These are phyloP conservation scores for Actinernus sp. DNA, from an alignment of 92 coral and sea anemone genomes.

Conservation along the genomic window DNA sequence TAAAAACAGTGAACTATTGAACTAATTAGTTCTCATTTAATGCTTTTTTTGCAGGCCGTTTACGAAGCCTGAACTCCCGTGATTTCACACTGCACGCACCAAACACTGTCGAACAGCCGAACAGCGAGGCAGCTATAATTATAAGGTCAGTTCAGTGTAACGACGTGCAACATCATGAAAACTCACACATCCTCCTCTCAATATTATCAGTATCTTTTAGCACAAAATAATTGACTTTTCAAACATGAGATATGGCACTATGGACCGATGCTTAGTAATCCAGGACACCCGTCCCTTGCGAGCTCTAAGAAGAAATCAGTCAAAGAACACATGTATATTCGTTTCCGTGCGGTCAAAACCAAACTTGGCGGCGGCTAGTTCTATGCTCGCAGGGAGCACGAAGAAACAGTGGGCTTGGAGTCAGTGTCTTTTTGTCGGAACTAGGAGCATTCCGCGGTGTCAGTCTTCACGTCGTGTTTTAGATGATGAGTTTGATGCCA, in stretches of 20 bases:
- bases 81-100: too few species aligned
- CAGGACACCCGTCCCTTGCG: background rate
- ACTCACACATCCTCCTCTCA: too few species aligned
- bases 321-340: background rate
- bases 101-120: too few species aligned
- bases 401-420: background rate
- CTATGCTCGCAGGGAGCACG: background rate
- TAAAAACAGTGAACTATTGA: too few species aligned
- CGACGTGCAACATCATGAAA: background rate
- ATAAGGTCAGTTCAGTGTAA: background rate
- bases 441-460: constrained; percentile 18
- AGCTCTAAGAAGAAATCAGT: background rate
- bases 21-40: too few species aligned
- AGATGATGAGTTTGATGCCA: constrained; percentile 1
- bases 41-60: too few species aligned
- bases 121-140: too few species aligned
- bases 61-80: too few species aligned
- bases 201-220: too few species aligned
- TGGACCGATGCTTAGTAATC: too few species aligned
- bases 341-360: background rate
- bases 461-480: constrained; percentile 14
- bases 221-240: too few species aligned
- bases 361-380: background rate
- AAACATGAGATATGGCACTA: too few species aligned
- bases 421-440: constrained; percentile 12